A percentile compares a stretch with the other conserved stretches of the same genome.
These are phyloP conservation scores for Drosophila suzukii DNA, from an alignment of 1,140 invertebrate genomes.

Conservation along the genomic window DNA sequence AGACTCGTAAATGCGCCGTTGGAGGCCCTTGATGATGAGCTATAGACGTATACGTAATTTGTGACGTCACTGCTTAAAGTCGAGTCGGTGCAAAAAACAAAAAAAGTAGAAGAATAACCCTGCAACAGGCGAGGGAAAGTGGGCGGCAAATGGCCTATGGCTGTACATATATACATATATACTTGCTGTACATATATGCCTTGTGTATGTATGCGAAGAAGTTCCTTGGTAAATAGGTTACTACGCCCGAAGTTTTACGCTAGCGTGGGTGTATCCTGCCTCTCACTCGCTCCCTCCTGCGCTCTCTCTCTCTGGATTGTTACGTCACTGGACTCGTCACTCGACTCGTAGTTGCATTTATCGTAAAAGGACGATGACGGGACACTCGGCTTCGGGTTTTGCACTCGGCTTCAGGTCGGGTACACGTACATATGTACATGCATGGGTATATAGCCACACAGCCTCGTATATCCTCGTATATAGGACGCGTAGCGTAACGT, in stretches of 20 bases:
- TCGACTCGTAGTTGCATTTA: constrained; percentile 36
- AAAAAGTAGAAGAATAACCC: constrained; percentile 6
- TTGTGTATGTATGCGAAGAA: constrained; percentile 1
- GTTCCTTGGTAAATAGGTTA: constrained; percentile 74
- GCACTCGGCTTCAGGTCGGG: constrained; percentile 3
- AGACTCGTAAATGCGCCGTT: not conserved
- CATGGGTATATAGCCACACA: not conserved
- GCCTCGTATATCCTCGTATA: constrained; percentile 36
- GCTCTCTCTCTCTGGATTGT: constrained; percentile 42
- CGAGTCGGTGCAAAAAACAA: not conserved
- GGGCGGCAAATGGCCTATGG: constrained; percentile 4
- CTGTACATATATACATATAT: not conserved
- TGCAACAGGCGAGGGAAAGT: constrained; percentile 41
- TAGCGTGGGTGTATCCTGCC: constrained; percentile 49
- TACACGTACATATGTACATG: not conserved
- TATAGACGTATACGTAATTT: constrained; percentile 50
- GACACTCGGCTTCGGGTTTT: constrained; percentile 3
- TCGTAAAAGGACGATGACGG: constrained; percentile 63
- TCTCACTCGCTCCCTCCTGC: not conserved
- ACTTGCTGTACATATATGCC: not conserved
- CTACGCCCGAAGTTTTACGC: constrained; percentile 81
- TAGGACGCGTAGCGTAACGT: constrained; percentile 76
- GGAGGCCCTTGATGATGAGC: constrained; percentile 10
- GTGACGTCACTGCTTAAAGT: constrained; percentile 49
- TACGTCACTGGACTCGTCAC: constrained; percentile 64